Base-by-base conservation (phyloP, 2,888 invertebrate species). In the Spialia ferax region DNA sequence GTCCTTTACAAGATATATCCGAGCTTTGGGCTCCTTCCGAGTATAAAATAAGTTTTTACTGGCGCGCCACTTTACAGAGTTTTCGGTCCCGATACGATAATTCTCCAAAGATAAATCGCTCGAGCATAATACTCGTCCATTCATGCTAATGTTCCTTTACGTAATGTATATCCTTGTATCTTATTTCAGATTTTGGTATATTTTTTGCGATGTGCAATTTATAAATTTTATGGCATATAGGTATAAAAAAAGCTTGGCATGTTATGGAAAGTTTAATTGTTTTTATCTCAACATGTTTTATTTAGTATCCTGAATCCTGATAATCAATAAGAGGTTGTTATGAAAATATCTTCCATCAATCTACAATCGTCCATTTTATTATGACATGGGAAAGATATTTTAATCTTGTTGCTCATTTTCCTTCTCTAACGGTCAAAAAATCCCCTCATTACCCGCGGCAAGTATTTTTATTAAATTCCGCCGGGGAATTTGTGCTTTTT, bases 1-100 rank as follows among this genome's bases (percentile, higher is more conserved):
- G 75, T 75, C 73, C 73, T 75, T 75, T 77, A 78, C 77, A 75
- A 75, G 75, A 70, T 70, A 74, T 71, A 72, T 70, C 69, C 69
- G 57, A 61, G 69, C 70, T 71, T 62, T 68, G 59, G 67, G 60
- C 63, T 67, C 60, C 45, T 68, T 38, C 67, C 67, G 45, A 55
- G 67, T 69, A 69, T 71, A 69, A 72, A 74, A 74, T 72, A 70
- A 70, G 68, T 70, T 70, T 72, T 68, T 70, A 67, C 63, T 63
- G 56, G 26, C 29, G 10, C 56, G 63, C 32, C 32, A 48, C 56
- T 64, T 56, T 35, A 22, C 45, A 22, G 11, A 56, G 45, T 23
- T 48, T 48, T 64, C 38, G 13, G 32, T 55, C 48, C 11, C 32
- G 56, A 56, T 63, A 55, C 20, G 18, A 29, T 60, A 35, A 38